Base-by-base conservation (phyloP, 2,797 vertebrate species). In the Danio kyathit region DNA sequence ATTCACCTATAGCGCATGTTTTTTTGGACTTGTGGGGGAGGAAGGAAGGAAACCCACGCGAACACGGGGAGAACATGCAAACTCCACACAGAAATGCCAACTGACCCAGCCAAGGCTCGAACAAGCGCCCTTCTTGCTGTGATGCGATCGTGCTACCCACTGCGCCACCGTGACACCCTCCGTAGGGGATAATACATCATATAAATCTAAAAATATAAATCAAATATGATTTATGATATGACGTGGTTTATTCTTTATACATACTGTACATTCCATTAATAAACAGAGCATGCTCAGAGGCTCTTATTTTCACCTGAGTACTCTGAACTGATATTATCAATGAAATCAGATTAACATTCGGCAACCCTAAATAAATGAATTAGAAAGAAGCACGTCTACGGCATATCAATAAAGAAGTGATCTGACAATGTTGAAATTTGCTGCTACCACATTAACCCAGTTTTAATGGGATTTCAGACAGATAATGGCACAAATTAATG, bases 391-490 rank as follows among this genome's bases (percentile, higher is more conserved):
- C 21, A 81, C 44, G 86, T 82, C 84, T 84, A 10, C 40, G 14
- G 48, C 48, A 84, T 81, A 84, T 76, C 74, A 52, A 67, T 63
- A 88, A 85, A 85, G 93, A 93, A 84, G 85, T 51, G 82, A 89
- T 86, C 86, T 77, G 89, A 94, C 89, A 89, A 87, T 67, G 86
- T 90, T 91, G 91, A 90, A 89, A 94, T 92, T 92, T 86, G 76
- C 80, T 90, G 91, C 87, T 90, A 93, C 90, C 89, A 89, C 92
- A 95, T 94, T 95, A 94, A 93, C 93, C 94, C 84, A 91, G 89
- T 93, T 94, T 90, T 93, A 94, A 95, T 94, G 89, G 92, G 92
- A 93, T 94, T 92, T 88, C 79, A 89, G 89, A 90, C 86, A 94
- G 93, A 95, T 94, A 95, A 93, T 89, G 85, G 83, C 85, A 90